These are phyloP conservation scores for Philonicus albiceps DNA, from an alignment of 2,888 invertebrate genomes.

Conservation along the genomic window DNA sequence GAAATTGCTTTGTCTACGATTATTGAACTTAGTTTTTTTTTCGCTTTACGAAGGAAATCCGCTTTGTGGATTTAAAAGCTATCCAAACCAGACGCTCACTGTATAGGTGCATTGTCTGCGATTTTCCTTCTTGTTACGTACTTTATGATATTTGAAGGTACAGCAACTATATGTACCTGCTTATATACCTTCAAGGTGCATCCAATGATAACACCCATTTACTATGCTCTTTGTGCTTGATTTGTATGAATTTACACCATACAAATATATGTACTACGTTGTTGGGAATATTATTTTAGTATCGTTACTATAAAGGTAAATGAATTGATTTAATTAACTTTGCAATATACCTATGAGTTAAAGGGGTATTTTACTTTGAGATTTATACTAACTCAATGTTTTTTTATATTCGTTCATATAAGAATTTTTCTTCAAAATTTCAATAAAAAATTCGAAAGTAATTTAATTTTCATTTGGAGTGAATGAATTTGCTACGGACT, in stretches of 20 bases:
- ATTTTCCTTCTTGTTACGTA: background rate
- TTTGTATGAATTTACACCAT: background rate
- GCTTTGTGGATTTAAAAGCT: background rate
- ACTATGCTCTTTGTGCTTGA: background rate
- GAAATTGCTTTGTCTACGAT: background rate
- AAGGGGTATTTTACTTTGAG: too few relatives aligned
- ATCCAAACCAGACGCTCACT: background rate
- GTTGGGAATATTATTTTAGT: too few relatives aligned
- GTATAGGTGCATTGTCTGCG: background rate
- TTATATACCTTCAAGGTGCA: background rate
- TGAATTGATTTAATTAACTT: too few relatives aligned
- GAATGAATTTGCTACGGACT: too few relatives aligned
- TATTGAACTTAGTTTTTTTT: background rate
- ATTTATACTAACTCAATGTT: too few relatives aligned
- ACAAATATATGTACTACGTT: too few relatives aligned
- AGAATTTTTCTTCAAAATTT: too few relatives aligned
- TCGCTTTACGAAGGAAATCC: background rate
- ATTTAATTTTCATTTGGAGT: too few relatives aligned
- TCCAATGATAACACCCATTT: background rate
- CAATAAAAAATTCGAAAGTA: too few relatives aligned
- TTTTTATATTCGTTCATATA: too few relatives aligned
- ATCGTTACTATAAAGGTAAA: too few relatives aligned
- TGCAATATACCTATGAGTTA: too few relatives aligned
- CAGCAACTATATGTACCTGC: background rate
- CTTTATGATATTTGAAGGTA: background rate